phyloP scores from a whole-genome alignment of 2,888 invertebrate species.

The Tolmerus cingulatus region DNA sequence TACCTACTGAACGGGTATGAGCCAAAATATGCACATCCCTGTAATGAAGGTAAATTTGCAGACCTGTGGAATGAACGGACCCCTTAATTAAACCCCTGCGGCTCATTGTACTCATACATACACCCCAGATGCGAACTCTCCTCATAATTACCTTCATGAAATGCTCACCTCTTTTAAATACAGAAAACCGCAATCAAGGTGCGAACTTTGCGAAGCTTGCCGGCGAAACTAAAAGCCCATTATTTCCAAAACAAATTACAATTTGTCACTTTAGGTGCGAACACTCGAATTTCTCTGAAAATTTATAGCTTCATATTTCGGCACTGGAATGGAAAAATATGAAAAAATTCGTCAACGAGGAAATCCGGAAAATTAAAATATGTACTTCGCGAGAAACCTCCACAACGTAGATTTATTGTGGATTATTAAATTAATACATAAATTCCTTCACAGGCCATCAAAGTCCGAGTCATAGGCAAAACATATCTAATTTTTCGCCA shows the following conservation, averaged over 20 bases:
- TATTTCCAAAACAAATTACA: not conserved
- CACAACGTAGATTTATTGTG: not conserved
- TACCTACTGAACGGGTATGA: not conserved
- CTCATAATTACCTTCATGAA: not conserved
- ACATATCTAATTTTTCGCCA: not conserved
- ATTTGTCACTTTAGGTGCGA: not conserved
- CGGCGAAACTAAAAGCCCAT: not conserved
- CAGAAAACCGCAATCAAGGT: not conserved
- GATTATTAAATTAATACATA: not conserved
- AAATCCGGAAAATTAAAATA: not conserved
- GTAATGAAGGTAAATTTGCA: not conserved
- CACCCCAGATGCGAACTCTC: not conserved
- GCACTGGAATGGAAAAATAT: not conserved
- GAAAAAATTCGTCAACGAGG: not conserved
- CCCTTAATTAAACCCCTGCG: not conserved
- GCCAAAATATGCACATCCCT: not conserved
- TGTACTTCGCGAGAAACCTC: not conserved
- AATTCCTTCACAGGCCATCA: not conserved
- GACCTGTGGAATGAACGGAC: not conserved
- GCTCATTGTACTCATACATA: not conserved
- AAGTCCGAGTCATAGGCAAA: not conserved
- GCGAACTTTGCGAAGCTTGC: not conserved
- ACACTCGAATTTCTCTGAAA: not conserved
- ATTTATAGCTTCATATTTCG: not conserved
- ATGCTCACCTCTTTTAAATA: not conserved